Evolutionary conservation across 2,113 vertebrate species (phyloP), one percentile per base, ranked within the genome.

Genomic region (Arothron firmamentum): DNA sequence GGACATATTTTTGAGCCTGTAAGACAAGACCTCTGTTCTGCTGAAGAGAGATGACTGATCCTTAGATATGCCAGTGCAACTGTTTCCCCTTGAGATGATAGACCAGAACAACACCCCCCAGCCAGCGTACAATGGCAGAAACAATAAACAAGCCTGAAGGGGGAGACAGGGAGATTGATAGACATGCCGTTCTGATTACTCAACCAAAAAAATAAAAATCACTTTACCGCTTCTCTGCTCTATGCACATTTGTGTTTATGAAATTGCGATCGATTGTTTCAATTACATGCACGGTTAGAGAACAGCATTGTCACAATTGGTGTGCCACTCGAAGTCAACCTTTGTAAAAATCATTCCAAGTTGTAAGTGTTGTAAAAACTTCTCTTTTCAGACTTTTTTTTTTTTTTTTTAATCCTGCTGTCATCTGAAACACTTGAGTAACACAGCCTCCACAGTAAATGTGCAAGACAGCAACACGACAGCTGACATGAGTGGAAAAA

Each of bases 241-340:
- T 81, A 82, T 85, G 79, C 74, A 84, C 79, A 78, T 86, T 82
- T 81, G 74, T 88, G 81, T 84, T 84, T 85, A 85, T 87, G 70
- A 82, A 83, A 86, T 83, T 82, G 67, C 82, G 70, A 88, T 85
- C 77, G 77, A 88, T 88, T 85, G 85, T 87, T 89, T 84, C 85
- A 84, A 83, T 89, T 88, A 88, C 80, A 83, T 79, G 81, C 80
- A 15, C 45, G 59, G 72, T 56, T 82, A 78, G 72, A 76, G 76
- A 74, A 75, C 69, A 58, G 77, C 73, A 17, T 72, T 70, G 78
- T 83, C 83, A 72, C 78, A 72, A 82, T 69, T 84, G 85, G 79
- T 75, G 78, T 84, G 82, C 71, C 62, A 66, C 71, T 77, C 53
- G 8, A 45, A 77, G 72, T 62, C 77, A 77, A 66, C 70, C 73